Base-by-base conservation (phyloP, 2,113 vertebrate species). In the Trachemys scripta region DNA sequence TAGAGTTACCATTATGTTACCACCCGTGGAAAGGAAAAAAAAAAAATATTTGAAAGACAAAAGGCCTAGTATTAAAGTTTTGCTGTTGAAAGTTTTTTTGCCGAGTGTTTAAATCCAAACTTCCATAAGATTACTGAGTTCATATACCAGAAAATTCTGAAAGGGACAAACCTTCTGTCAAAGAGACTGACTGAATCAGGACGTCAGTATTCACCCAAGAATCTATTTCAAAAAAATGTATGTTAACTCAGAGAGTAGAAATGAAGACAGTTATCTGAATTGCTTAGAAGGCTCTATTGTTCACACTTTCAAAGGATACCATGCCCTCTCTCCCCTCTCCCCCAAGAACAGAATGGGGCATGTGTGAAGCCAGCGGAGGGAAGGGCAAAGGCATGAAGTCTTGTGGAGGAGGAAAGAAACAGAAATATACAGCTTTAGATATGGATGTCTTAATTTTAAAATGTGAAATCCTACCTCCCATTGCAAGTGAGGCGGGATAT, bases 401-500 rank as follows among this genome's bases (percentile, higher is more conserved):
- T 89, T 47, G 82, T 65, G 84, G 90, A 92, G 82, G 90, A 79
- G 90, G 82, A 91, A 8, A 92, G 94, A 94, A 93, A 89, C 90
- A 96, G 87, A 97, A 96, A 93, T 50, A 94, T 56, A 76, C 17
- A 89, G n/a, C 88, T 96, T 96, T 88, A 95, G 95, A 92, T 53
- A 92, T 11, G 56, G 47, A 94, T 47, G 93, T 1, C 51, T 90
- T 90, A 87, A 47, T 94, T 97, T 95, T 90, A 65, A 42, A 96
- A 86, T 92, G 79, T 92, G 82, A 88, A 89, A 96, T 96, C 99
- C 98, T 98, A 99, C 99, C 99, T 99, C 99, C 99, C 99, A 99
- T 97, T 99, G 99, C 98, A 99, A 99, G 96, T 99, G 99, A 98
- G 99, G 99, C 80, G 99, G 99, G 98, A 99, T 99, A 97, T 99